Conservation (phyloP, 1,140 invertebrate genomes). For the Listronotus bonariensis region DNA sequence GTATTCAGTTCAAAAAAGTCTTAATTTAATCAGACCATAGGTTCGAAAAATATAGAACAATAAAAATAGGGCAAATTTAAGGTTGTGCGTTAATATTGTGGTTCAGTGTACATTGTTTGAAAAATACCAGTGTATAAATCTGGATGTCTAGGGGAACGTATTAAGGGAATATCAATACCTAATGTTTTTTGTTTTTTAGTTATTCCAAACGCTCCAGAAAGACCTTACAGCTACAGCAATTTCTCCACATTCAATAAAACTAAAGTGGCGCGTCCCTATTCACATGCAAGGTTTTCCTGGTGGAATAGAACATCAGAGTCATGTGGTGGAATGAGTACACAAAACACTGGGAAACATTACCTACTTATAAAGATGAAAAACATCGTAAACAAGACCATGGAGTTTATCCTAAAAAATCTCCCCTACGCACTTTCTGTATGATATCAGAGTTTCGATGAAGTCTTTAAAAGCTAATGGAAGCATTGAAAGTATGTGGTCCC, state of each 20-base stretch:
- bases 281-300: conserved; percentile 63
- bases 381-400: conserved; percentile 39
- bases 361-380: not conserved
- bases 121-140: too few species aligned
- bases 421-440: conserved; percentile 70
- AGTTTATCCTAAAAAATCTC: conserved; percentile 62
- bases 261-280: conserved; percentile 65
- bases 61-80: too few species aligned
- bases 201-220: conserved; percentile 62
- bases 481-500: conserved; percentile 65
- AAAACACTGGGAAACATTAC: conserved; percentile 13
- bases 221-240: conserved; percentile 61
- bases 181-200: conserved; percentile 57
- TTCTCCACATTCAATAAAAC: conserved; percentile 61
- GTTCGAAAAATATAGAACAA: too few species aligned
- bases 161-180: not conserved
- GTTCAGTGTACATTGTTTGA: too few species aligned
- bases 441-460: conserved; percentile 68
- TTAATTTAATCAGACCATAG: too few species aligned
- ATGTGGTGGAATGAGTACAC: conserved; percentile 31
- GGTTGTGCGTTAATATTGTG: too few species aligned
- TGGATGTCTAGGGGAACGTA: too few species aligned
- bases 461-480: conserved; percentile 57
- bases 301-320: conserved; percentile 64
- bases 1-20: too few species aligned